Evolutionary conservation across 2,797 vertebrate genomes (phyloP), one percentile per base, ranked within the genome.

Genomic region (Enteromius mattozi): DNA sequence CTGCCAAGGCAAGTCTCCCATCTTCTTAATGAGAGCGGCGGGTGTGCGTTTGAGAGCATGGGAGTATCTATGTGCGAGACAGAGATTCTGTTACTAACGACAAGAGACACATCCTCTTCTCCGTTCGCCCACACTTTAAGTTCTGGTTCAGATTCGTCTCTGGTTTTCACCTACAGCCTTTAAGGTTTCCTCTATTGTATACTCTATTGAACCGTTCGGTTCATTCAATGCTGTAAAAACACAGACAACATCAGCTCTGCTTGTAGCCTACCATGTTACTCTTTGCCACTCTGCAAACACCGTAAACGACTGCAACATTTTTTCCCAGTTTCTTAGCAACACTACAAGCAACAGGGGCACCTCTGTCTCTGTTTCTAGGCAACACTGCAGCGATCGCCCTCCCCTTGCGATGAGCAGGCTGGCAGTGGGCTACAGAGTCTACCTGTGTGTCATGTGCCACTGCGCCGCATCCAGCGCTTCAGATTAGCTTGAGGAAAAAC

Each of bases 341-440:
- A 84, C 83, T 86, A 85, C 88, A 90, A 86, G 89, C 89, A 83
- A 87, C 78, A 80, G 71, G 80, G 85, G 76, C 88, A 80, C 89
- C 88, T 87, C 88, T 88, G 70, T 83, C 84, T 90, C 86, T 95
- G 94, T 95, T 95, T 92, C 94, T 92, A 91, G 89, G 94, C 93
- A 95, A 95, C 94, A 89, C 3, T 16, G 87, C 91, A 90, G 91
- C 88, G 88, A 91, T 92, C 85, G 85, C 86, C 30, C 90, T 92
- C 27, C 79, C 87, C 80, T 49, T 82, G 68, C 16, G 10, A 49
- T 51, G 72, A 87, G 68, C 79, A 83, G 77, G 92, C 86, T 92
- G 87, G 86, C 82, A 86, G 80, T 78, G 61, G 42, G 86, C 82
- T 72, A 72, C 16, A 63, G 51, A 80, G 49, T 71, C n/a, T 78